These are phyloP conservation scores for Bombus sylvicola DNA, from an alignment of 1,140 invertebrate genomes.

Conservation along the genomic window DNA sequence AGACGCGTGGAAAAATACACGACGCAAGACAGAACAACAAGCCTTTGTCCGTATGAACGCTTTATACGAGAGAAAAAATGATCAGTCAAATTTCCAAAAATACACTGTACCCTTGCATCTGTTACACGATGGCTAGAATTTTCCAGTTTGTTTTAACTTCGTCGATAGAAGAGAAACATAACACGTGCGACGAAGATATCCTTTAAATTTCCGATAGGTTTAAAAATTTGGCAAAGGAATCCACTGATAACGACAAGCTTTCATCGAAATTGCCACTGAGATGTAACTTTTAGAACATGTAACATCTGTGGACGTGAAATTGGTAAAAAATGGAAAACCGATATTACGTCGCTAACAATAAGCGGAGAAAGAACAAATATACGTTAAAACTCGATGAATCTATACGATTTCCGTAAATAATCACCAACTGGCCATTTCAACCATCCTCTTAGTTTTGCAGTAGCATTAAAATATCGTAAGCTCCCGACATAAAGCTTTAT, in stretches of 20 bases:
- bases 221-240: not conserved
- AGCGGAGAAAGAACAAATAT: not conserved
- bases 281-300: not conserved
- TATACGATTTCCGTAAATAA: not conserved
- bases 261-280: not conserved
- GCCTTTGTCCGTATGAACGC: not conserved
- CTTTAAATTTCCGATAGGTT: not conserved
- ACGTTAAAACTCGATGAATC: not conserved
- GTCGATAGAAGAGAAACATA: too few relatives aligned
- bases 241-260: not conserved
- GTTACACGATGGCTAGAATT: not conserved
- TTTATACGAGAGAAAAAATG: too few relatives aligned
- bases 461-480: not conserved
- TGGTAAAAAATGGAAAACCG: not conserved
- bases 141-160: too few relatives aligned
- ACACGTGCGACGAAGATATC: too few relatives aligned
- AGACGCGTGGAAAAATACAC: not conserved
- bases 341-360: not conserved
- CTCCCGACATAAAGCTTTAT: not conserved
- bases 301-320: not conserved
- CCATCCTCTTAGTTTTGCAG: too few relatives aligned
- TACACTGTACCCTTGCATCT: not conserved
- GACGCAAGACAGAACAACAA: not conserved
- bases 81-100: not conserved
- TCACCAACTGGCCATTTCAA: too few relatives aligned